A percentile compares a stretch with the other conserved stretches of the same genome.
These are phyloP conservation scores for Leptobrachium leishanense DNA, from an alignment of 2,113 vertebrate species.

Conservation along the genomic window DNA sequence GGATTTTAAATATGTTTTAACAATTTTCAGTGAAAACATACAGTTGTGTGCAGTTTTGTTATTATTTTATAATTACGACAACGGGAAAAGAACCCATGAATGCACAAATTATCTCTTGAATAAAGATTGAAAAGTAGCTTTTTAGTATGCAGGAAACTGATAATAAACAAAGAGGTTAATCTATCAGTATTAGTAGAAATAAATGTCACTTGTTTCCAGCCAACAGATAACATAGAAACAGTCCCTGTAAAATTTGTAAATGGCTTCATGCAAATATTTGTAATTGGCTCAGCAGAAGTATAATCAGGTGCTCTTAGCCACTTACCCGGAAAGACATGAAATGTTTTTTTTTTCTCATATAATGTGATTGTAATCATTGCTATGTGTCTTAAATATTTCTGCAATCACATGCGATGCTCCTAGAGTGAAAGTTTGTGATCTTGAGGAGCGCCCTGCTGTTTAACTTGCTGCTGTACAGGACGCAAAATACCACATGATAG, in stretches of 20 bases:
- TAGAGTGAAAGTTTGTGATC: slow-evolving; percentile 15
- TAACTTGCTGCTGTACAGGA: neutral
- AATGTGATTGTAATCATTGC: slow-evolving; percentile 14
- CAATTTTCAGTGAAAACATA: too few species aligned
- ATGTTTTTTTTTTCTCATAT: neutral
- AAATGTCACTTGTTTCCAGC: slow-evolving; percentile 2
- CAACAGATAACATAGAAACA: neutral
- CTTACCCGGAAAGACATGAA: neutral
- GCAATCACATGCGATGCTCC: slow-evolving; percentile 4
- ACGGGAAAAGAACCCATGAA: too few species aligned
- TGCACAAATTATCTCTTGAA: neutral
- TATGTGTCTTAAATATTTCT: neutral
- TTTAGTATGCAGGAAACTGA: neutral
- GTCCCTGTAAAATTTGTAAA: slow-evolving; percentile 5
- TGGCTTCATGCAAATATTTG: neutral
- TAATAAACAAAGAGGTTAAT: neutral
- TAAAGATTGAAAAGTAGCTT: neutral
- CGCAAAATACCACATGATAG: neutral
- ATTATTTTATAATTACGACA: too few species aligned
- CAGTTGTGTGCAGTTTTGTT: too few species aligned
- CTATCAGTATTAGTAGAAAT: neutral
- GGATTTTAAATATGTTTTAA: too few species aligned
- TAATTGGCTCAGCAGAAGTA: slow-evolving; percentile 11
- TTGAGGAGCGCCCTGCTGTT: slow-evolving; percentile 3
- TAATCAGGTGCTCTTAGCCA: slow-evolving; percentile 7